Base-by-base conservation (phyloP, 1,140 invertebrate genomes). In the Camponotus floridanus region DNA sequence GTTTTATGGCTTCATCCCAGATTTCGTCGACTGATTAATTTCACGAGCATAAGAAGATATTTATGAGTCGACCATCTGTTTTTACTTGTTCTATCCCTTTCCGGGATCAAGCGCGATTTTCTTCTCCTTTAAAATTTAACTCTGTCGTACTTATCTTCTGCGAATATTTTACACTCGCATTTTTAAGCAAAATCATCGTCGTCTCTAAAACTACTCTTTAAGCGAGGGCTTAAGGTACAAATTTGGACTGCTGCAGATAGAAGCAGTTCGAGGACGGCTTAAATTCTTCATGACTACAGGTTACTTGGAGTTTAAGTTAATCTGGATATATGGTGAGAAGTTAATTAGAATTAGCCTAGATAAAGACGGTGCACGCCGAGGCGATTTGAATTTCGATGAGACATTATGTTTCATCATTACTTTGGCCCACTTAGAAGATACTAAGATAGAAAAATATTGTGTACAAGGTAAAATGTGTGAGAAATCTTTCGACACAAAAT, bases 321-420 rank as follows among this genome's bases (percentile, higher is more conserved):
- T 61, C 79, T 26, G 26, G 42, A 39, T 83, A 61, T 83, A 83
- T 73, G 55, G 68, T 15, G 57, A 48, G 79, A 51, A 74, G 79
- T 74, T 83, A 83, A 83, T 83, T 83, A 68, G 79, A 83, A 83
- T 83, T 83, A 83, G 39, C 68, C 48, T 21, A 73, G 79, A 73
- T 74, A 83, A 59, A 61, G 68, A 59, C 39, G 39, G 31, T n/a
- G 21, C 8, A n/a, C 59, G 71, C 48, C 48, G 31, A 61, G 18
- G 15, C 57, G 39, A 74, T 74, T 73, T 73, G 18, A 74, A 83
- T 83, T 83, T 31, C 51, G 33, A 21, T 51, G 48, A 51, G 15
- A 51, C 26, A 6, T 9, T 59, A 45, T 21, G 36, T 21, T 18
- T 3, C 26, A 11, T 61, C n/a, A 4, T 45, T 36, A 33, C 9